phyloP scores from a whole-genome alignment of 2,113 vertebrate genomes.

The Tetrax tetrax region DNA sequence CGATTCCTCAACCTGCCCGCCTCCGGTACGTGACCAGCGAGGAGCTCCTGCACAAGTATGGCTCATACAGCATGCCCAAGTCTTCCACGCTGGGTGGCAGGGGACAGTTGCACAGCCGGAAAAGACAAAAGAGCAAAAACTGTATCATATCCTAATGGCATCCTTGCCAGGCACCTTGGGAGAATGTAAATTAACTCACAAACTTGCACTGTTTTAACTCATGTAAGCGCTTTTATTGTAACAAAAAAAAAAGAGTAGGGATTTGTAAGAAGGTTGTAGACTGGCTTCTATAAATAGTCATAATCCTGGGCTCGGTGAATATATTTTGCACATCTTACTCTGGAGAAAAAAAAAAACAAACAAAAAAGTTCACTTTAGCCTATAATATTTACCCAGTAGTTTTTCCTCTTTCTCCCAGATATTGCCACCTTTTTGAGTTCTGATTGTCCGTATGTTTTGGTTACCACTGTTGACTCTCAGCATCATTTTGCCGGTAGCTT shows the following conservation, averaged over 20 bases:
- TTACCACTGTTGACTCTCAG: constrained; percentile 57
- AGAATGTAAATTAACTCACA: constrained; percentile 82
- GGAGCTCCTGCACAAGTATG: constrained; percentile 93
- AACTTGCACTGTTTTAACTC: constrained; percentile 82
- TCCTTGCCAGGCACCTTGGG: constrained; percentile 37
- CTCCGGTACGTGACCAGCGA: constrained; percentile 93
- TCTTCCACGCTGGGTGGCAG: constrained; percentile 83
- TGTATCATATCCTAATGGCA: constrained; percentile 92
- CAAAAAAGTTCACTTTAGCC: constrained; percentile 60
- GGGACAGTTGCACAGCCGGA: constrained; percentile 90
- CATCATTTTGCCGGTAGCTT: constrained; percentile 61
- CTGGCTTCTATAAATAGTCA: constrained; percentile 65
- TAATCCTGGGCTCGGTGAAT: constrained; percentile 74
- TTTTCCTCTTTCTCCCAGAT: constrained; percentile 57
- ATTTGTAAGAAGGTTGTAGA: constrained; percentile 48
- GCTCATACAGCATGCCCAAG: constrained; percentile 82
- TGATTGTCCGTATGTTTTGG: background rate
- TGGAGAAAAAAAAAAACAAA: background rate
- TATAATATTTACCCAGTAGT: constrained; percentile 60
- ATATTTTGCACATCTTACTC: constrained; percentile 83
- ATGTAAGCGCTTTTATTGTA: constrained; percentile 73
- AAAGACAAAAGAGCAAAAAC: constrained; percentile 98
- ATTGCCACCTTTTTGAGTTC: constrained; percentile 25
- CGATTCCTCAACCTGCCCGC: constrained; percentile 90
- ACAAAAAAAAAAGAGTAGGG: constrained; percentile 18